phyloP scores from a whole-genome alignment of 2,888 invertebrate species.

The Drosophila conformis region DNA sequence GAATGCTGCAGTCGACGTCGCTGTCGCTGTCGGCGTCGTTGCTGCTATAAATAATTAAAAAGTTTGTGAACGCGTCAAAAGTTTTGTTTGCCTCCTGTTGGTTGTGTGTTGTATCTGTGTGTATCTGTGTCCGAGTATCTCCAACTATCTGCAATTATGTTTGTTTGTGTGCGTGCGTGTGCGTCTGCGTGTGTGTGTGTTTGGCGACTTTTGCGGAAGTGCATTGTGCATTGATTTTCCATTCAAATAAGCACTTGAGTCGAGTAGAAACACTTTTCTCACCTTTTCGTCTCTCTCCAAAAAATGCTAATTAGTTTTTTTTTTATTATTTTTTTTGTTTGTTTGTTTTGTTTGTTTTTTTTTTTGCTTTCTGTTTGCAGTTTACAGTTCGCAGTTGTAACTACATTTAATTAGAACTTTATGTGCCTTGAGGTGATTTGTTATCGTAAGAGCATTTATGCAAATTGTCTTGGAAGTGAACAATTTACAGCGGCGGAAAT shows the following conservation, averaged over 20 bases:
- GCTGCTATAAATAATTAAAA: conserved; percentile 47
- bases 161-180: conserved; percentile 21
- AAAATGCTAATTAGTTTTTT: conserved; percentile 72
- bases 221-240: conserved; percentile 77
- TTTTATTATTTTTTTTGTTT: conserved; percentile 1
- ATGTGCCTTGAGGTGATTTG: conserved; percentile 54
- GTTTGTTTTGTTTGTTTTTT: conserved; percentile 14
- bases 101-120: not conserved
- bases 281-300: conserved; percentile 64
- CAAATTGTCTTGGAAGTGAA: conserved; percentile 59
- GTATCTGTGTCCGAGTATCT: conserved; percentile 32
- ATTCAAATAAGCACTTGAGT: conserved; percentile 73
- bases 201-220: conserved; percentile 68
- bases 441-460: conserved; percentile 67
- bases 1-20: conserved; percentile 5
- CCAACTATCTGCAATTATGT: conserved; percentile 19
- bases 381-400: conserved; percentile 28
- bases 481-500: conserved; percentile 63
- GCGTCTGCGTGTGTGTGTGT: conserved; percentile 34
- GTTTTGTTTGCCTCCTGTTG: conserved; percentile 24
- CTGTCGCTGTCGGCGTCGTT: conserved; percentile 6
- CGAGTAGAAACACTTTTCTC: conserved; percentile 69
- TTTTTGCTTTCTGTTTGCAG: conserved; percentile 1
- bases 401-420: conserved; percentile 73
- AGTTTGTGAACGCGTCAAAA: conserved; percentile 32